These are phyloP conservation scores for Chironomus tepperi DNA, from an alignment of 1,140 invertebrate genomes.

Conservation along the genomic window DNA sequence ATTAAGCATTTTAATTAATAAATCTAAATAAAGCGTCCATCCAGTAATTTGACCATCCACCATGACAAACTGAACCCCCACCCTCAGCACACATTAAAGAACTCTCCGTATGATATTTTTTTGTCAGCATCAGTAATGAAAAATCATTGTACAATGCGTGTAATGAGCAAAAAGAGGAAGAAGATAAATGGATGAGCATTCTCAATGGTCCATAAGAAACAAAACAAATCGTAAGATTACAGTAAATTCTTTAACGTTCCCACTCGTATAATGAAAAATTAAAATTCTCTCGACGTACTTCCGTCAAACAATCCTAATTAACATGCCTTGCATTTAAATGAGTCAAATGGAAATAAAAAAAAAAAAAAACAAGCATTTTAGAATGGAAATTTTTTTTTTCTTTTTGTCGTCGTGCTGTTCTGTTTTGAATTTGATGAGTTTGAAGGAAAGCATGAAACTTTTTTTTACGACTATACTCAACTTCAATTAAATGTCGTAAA, in stretches of 20 bases:
- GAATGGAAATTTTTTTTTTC: not conserved
- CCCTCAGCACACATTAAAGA: not conserved
- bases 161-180: not conserved
- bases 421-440: slow-evolving; percentile 1
- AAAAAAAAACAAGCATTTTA: not conserved
- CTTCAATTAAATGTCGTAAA: slow-evolving; percentile 14
- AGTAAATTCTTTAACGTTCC: not conserved
- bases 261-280: slow-evolving; percentile 18
- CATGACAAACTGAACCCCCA: not conserved
- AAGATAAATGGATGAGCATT: slow-evolving; percentile 1
- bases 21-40: too few species aligned
- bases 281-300: not conserved
- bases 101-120: not conserved
- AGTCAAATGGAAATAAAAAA: not conserved
- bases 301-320: slow-evolving; percentile 19
- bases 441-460: not conserved
- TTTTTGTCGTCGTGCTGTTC: not conserved
- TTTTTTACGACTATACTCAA: not conserved
- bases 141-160: not conserved
- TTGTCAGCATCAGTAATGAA: too few species aligned
- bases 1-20: too few species aligned
- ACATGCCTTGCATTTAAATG: slow-evolving; percentile 20
- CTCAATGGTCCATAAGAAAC: not conserved
- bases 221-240: not conserved
- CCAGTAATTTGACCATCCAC: not conserved